Conservation (phyloP, 2,797 vertebrate species). For the Acipenser transmontanus region DNA sequence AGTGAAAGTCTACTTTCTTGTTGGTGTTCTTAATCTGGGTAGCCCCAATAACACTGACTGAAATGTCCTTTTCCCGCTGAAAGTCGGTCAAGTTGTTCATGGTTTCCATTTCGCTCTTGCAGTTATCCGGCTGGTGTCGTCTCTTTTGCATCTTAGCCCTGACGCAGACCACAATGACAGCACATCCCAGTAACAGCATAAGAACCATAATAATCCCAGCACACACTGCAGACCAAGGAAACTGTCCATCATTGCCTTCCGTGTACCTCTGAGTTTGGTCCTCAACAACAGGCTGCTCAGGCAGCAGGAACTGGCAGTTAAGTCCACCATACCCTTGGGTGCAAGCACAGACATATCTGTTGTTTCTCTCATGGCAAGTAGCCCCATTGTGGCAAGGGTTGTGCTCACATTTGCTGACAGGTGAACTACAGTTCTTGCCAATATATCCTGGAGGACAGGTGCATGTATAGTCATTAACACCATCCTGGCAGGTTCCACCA, state of each 20-base stretch:
- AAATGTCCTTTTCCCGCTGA: constrained; percentile 86
- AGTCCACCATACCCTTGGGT: constrained; percentile 81
- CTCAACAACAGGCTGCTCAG: constrained; percentile 57
- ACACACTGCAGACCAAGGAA: constrained; percentile 88
- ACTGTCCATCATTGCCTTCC: constrained; percentile 60
- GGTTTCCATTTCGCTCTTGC: constrained; percentile 80
- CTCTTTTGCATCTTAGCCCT: constrained; percentile 79
- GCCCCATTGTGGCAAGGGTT: constrained; percentile 94
- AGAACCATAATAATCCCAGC: constrained; percentile 88
- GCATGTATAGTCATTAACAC: constrained; percentile 76
- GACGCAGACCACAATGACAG: constrained; percentile 75
- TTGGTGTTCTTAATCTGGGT: constrained; percentile 95
- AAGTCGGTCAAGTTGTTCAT: constrained; percentile 97
- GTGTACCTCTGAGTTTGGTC: constrained; percentile 53
- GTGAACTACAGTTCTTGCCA: constrained; percentile 85
- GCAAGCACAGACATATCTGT: constrained; percentile 86
- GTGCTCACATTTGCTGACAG: constrained; percentile 80
- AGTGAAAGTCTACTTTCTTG: constrained; percentile 89
- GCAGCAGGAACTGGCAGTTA: constrained; percentile 93
- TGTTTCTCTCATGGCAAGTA: constrained; percentile 84
- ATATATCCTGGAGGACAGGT: constrained; percentile 87
- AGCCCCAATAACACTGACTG: constrained; percentile 72
- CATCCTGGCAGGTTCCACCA: constrained; percentile 86
- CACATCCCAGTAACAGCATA: constrained; percentile 80
- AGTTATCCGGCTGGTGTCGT: constrained; percentile 59